A percentile compares a stretch with the other conserved stretches of the same genome.
phyloP scores from a whole-genome alignment of 1,140 invertebrate genomes.

The Grapholita molesta region DNA sequence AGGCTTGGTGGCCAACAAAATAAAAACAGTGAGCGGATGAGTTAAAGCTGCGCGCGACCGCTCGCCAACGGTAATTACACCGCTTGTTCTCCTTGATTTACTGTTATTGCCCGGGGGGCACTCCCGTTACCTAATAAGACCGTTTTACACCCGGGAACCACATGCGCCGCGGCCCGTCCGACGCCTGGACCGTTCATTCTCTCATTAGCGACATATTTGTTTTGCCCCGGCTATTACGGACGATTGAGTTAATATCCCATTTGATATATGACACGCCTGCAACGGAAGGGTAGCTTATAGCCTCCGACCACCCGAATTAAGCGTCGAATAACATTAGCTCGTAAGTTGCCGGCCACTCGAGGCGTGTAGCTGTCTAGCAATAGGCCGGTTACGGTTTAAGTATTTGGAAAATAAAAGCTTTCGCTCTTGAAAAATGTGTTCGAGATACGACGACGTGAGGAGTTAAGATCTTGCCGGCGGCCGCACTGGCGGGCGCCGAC shows the following conservation, averaged over 20 bases:
- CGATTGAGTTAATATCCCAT: slow-evolving; percentile 65
- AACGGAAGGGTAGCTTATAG: slow-evolving; percentile 51
- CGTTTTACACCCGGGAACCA: slow-evolving; percentile 72
- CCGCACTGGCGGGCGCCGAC: slow-evolving; percentile 56
- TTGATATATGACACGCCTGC: slow-evolving; percentile 55
- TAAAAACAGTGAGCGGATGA: slow-evolving; percentile 75
- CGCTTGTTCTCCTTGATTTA: slow-evolving; percentile 77
- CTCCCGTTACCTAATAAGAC: slow-evolving; percentile 77
- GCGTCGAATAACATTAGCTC: neutral
- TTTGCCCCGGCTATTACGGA: slow-evolving; percentile 55
- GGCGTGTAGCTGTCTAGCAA: neutral
- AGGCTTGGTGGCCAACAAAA: slow-evolving; percentile 66
- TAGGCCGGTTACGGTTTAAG: neutral
- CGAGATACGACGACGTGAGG: slow-evolving; percentile 57
- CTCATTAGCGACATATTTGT: slow-evolving; percentile 69
- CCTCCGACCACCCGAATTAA: neutral
- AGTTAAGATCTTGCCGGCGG: slow-evolving; percentile 62
- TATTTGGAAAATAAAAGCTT: slow-evolving; percentile 36
- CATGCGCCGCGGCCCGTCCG: slow-evolving; percentile 52
- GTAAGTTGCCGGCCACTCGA: neutral
- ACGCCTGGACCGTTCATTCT: slow-evolving; percentile 58
- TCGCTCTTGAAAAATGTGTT: slow-evolving; percentile 63
- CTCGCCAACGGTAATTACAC: slow-evolving; percentile 73
- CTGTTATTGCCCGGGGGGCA: slow-evolving; percentile 75
- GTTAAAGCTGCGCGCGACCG: slow-evolving; percentile 73